These are phyloP conservation scores for Epicauta chinensis DNA, from an alignment of 1,140 invertebrate genomes.

Conservation along the genomic window DNA sequence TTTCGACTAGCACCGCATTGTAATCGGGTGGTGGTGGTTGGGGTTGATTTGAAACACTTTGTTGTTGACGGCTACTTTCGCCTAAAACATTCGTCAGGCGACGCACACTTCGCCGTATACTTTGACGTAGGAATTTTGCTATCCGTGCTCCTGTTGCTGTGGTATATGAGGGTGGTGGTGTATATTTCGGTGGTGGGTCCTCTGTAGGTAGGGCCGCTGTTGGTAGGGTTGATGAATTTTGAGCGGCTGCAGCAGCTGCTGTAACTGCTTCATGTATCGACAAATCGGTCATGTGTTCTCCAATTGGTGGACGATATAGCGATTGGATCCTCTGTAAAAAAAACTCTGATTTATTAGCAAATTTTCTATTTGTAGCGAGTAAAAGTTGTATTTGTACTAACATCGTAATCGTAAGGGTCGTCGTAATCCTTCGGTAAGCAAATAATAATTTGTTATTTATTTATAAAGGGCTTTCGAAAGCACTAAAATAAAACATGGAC, in stretches of 20 bases:
- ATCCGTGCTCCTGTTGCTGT: slow-evolving; percentile 80
- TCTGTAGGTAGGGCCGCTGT: slow-evolving; percentile 47
- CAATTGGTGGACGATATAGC: slow-evolving; percentile 61
- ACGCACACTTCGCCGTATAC: slow-evolving; percentile 71
- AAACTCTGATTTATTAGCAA: slow-evolving; percentile 7
- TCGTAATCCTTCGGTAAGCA: slow-evolving; percentile 27
- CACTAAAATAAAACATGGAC: slow-evolving; percentile 27
- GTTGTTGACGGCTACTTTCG: slow-evolving; percentile 30
- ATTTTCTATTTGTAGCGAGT: background rate
- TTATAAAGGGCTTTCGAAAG: background rate
- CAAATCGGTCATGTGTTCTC: slow-evolving; percentile 42
- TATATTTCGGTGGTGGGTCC: slow-evolving; percentile 88
- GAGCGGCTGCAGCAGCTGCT: slow-evolving; percentile 32
- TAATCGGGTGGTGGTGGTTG: slow-evolving; percentile 57
- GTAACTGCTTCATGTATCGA: slow-evolving; percentile 34
- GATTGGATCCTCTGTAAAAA: slow-evolving; percentile 63
- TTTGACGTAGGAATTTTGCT: slow-evolving; percentile 71
- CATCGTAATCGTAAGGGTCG: slow-evolving; percentile 23
- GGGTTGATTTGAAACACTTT: slow-evolving; percentile 9
- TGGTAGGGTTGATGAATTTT: slow-evolving; percentile 20
- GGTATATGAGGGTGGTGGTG: slow-evolving; percentile 84
- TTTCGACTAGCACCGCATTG: slow-evolving; percentile 52
- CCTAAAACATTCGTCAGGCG: slow-evolving; percentile 52
- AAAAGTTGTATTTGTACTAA: slow-evolving; percentile 23
- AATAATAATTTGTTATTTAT: slow-evolving; percentile 1